Conservation (phyloP, 2,797 vertebrate species). For the Rhabdomys pumilio region DNA sequence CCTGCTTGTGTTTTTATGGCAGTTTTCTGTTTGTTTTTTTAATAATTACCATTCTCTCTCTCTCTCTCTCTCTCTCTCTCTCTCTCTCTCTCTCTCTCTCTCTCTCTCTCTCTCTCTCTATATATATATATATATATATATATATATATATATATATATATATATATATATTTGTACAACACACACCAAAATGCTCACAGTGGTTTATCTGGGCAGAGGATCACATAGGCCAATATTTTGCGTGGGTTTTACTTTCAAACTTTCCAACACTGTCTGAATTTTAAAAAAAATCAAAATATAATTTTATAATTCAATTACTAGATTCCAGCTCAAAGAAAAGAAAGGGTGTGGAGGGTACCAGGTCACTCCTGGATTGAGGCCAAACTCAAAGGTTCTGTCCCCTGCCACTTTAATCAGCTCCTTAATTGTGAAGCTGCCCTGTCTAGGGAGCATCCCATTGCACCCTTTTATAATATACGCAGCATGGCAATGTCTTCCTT, state of each 20-base stretch:
- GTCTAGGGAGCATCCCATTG: background rate
- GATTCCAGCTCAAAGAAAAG: background rate
- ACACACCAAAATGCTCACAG: background rate
- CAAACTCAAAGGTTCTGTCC: background rate
- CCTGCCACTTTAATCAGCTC: background rate
- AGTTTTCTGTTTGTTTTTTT: background rate
- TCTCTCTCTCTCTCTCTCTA: too few species aligned
- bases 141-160: too few species aligned
- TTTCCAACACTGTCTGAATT: constrained; percentile 9
- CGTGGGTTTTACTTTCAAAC: background rate
- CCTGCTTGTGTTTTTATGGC: background rate
- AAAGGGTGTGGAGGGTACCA: background rate
- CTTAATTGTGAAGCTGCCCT: background rate
- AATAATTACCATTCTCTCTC: background rate
- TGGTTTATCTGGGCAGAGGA: background rate
- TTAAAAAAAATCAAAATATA: background rate
- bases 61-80: too few species aligned
- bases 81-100: too few species aligned
- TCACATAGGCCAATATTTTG: background rate
- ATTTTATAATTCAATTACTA: constrained; percentile 6
- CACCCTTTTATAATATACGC: background rate
- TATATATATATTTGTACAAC: background rate
- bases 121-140: background rate
- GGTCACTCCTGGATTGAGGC: background rate
- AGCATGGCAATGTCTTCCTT: background rate